Conservation (phyloP, 2,797 vertebrate species). For the Xenopus petersii region DNA sequence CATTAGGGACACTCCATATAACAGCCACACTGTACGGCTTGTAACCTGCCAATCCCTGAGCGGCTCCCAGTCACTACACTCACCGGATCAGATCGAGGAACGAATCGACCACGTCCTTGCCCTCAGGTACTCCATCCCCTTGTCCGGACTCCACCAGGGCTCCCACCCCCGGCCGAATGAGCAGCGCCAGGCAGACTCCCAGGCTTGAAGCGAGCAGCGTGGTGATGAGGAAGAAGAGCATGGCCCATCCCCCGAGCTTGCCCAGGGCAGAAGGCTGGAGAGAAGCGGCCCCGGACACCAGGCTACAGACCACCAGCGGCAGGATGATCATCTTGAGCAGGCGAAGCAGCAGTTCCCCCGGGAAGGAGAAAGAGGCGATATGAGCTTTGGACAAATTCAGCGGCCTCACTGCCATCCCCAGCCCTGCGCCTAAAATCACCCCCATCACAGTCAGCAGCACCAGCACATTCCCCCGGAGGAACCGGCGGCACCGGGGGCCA, state of each 20-base stretch:
- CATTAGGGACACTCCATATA: too few relatives aligned
- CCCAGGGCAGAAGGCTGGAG: constrained; percentile 84
- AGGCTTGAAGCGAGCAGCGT: constrained; percentile 79
- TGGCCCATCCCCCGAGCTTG: constrained; percentile 83
- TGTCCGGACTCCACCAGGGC: fast-evolving
- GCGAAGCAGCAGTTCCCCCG: constrained; percentile 83
- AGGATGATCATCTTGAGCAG: constrained; percentile 90
- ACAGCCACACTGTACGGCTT: too few relatives aligned
- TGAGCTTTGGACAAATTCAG: constrained; percentile 58
- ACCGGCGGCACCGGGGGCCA: constrained; percentile 56
- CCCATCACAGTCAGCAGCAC: constrained; percentile 83
- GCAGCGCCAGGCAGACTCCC: constrained; percentile 79
- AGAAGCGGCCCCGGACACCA: constrained; percentile 84
- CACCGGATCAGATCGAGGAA: constrained; percentile 86
- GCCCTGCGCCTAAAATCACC: constrained; percentile 74
- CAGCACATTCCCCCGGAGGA: constrained; percentile 74
- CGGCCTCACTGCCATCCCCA: constrained; percentile 72
- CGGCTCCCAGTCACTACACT: constrained; percentile 17
- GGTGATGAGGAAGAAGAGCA: constrained; percentile 87
- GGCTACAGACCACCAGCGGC: constrained; percentile 87
- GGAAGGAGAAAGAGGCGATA: constrained; percentile 74
- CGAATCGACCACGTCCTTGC: constrained; percentile 82
- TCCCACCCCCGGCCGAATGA: constrained; percentile 68
- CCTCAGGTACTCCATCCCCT: constrained; percentile 34
- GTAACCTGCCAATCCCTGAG: too few relatives aligned